Conservation (phyloP, 92 coral and sea anemone species). For the Meandrina meandrites region DNA sequence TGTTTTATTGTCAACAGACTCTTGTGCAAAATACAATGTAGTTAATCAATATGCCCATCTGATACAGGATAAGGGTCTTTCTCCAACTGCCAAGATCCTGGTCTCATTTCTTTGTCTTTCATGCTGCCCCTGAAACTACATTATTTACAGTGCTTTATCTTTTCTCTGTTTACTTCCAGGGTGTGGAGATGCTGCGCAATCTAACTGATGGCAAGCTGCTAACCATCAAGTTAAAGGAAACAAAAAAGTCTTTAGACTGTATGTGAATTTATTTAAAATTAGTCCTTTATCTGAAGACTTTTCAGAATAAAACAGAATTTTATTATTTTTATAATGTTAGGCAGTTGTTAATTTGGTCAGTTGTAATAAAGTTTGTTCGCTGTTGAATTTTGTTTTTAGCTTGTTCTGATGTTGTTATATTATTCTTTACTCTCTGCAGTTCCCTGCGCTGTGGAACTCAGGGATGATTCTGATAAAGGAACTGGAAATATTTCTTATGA, state of each 20-base stretch:
- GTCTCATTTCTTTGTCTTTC: too few relatives aligned
- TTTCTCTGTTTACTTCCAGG: slow-evolving; percentile 19
- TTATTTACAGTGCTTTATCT: too few relatives aligned
- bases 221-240: slow-evolving; percentile 24
- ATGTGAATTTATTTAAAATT: not conserved
- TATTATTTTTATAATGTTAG: too few relatives aligned
- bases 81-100: too few relatives aligned
- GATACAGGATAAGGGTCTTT: too few relatives aligned
- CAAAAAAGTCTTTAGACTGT: slow-evolving; percentile 29
- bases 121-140: too few relatives aligned
- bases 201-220: slow-evolving; percentile 30
- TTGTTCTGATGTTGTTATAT: not conserved
- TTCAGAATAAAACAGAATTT: not conserved
- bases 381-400: too few relatives aligned
- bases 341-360: too few relatives aligned
- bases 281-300: not conserved
- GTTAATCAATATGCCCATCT: too few relatives aligned
- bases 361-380: too few relatives aligned
- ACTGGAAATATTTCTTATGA: slow-evolving; percentile 28
- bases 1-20: too few relatives aligned
- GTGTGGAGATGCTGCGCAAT: slow-evolving; percentile 1
- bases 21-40: too few relatives aligned
- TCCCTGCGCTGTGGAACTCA: slow-evolving; percentile 31
- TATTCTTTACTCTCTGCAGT: not conserved
- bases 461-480: slow-evolving; percentile 20